These are phyloP conservation scores for Aphidius colemani DNA, from an alignment of 2,888 invertebrate species.

Conservation along the genomic window DNA sequence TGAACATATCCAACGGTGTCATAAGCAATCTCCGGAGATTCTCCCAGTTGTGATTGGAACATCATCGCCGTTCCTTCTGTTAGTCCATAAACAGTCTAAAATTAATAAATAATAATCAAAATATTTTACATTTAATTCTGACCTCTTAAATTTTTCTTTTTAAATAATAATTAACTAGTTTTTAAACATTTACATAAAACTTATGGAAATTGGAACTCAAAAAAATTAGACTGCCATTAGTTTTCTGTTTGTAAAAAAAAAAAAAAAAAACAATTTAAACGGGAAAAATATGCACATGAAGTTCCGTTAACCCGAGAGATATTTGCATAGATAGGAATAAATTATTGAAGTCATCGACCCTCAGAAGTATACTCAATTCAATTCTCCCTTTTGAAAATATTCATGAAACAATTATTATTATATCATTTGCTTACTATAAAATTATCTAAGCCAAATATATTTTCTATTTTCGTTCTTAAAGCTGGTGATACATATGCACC, in stretches of 20 bases:
- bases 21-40: no score
- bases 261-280: not conserved
- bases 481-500: slow-evolving; percentile 75
- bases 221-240: not conserved
- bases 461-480: slow-evolving; percentile 63
- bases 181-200: no score
- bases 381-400: not conserved
- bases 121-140: no score
- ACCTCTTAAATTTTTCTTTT: no score
- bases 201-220: not conserved
- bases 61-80: no score
- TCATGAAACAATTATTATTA: not conserved
- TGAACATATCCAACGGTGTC: no score
- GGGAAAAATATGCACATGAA: slow-evolving; percentile 40
- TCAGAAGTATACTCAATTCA: not conserved
- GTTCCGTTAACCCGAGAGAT: slow-evolving; percentile 38
- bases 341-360: slow-evolving; percentile 44
- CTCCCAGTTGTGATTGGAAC: no score
- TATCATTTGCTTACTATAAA: slow-evolving; percentile 60
- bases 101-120: no score
- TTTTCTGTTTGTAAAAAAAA: not conserved
- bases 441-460: slow-evolving; percentile 60
- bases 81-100: no score
- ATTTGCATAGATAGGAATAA: slow-evolving; percentile 49
- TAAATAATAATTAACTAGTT: no score